Conservation (phyloP, 2,797 vertebrate genomes). For the Triplophysa yarkandensis region DNA sequence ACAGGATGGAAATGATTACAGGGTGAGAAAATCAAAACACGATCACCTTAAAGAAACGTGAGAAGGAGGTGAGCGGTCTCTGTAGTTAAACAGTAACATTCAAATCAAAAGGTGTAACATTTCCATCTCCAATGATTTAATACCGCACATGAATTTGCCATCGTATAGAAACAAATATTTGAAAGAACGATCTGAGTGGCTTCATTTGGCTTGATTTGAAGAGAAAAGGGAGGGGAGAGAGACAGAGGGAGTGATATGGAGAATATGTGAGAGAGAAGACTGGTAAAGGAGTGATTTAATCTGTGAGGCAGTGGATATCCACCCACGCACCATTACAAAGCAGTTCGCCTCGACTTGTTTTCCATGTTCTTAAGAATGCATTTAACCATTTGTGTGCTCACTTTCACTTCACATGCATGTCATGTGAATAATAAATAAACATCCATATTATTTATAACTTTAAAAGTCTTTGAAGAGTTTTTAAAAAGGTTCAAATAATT, state of each 20-base stretch:
- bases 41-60: too few species aligned
- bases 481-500: neutral
- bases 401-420: constrained; percentile 21
- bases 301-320: constrained; percentile 39
- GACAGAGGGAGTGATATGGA: constrained; percentile 2
- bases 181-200: neutral
- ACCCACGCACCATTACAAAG: constrained; percentile 52
- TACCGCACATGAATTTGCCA: neutral
- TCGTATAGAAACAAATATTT: neutral
- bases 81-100: neutral
- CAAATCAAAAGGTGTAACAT: neutral
- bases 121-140: neutral
- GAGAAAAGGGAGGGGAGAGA: neutral
- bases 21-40: too few species aligned
- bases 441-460: neutral
- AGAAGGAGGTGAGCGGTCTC: neutral
- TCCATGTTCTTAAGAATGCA: constrained; percentile 33
- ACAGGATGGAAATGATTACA: too few species aligned
- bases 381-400: constrained; percentile 6
- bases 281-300: constrained; percentile 9
- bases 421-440: neutral
- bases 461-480: too few species aligned
- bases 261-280: constrained; percentile 38
- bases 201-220: constrained; percentile 23
- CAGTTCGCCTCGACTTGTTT: constrained; percentile 40